Conservation (phyloP, 2,888 invertebrate species). For the Harpagoxenus sublaevis region DNA sequence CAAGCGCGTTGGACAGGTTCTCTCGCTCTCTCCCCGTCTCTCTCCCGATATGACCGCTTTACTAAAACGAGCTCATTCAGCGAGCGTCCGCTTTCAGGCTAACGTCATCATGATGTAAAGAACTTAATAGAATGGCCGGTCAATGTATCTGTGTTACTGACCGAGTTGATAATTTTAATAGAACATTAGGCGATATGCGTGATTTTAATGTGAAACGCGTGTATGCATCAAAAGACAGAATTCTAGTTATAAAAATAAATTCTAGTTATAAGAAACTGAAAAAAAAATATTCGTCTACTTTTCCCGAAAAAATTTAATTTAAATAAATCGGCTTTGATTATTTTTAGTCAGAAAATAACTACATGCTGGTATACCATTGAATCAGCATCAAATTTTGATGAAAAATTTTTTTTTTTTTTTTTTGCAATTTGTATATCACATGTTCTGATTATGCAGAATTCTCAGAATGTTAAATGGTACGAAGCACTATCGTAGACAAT, state of each 20-base stretch:
- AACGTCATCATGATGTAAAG: slow-evolving; percentile 52
- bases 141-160: slow-evolving; percentile 49
- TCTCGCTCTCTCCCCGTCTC: not conserved
- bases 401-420: not conserved
- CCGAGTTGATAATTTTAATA: slow-evolving; percentile 53
- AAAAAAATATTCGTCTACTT: not conserved
- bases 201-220: slow-evolving; percentile 2
- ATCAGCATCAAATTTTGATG: not conserved
- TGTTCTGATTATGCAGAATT: not conserved
- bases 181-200: slow-evolving; percentile 20
- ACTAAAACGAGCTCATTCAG: slow-evolving; percentile 54
- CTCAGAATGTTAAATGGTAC: slow-evolving; percentile 9
- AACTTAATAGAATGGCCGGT: slow-evolving; percentile 47
- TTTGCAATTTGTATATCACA: not conserved
- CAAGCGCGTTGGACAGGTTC: slow-evolving; percentile 32
- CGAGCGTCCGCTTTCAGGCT: slow-evolving; percentile 44
- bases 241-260: not conserved
- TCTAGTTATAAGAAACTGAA: not conserved
- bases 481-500: slow-evolving; percentile 55
- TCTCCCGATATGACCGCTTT: slow-evolving; percentile 48
- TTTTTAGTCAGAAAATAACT: not conserved
- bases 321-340: not conserved
- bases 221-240: not conserved
- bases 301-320: too few species aligned
- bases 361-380: not conserved